Evolutionary conservation across 2,888 invertebrate species (phyloP).

Genomic region (Hoplodrina blanda): DNA sequence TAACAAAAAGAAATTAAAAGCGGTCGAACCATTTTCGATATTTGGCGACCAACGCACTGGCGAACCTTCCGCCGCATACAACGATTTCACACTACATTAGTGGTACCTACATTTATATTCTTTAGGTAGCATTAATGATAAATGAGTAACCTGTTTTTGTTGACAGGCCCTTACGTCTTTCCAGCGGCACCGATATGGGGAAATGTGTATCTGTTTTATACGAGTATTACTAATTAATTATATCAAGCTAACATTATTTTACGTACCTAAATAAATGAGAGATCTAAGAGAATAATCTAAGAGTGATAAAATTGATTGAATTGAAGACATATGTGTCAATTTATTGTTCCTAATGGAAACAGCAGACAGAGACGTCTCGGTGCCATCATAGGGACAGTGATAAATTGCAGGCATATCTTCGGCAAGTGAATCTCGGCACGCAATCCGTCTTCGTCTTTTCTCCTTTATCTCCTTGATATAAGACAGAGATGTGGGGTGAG

Average conservation of each 20-base stretch:
- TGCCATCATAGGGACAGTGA: conserved; percentile 62
- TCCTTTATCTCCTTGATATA: conserved; percentile 30
- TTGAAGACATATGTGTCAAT: conserved; percentile 16
- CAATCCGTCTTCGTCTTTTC: conserved; percentile 66
- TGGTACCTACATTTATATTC: background rate
- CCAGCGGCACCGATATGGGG: too few species aligned
- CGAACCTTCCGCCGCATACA: too few species aligned
- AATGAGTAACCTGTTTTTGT: background rate
- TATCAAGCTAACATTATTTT: background rate
- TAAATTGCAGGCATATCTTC: conserved; percentile 57
- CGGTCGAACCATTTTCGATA: too few species aligned
- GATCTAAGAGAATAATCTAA: background rate
- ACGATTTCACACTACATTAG: conserved; percentile 8
- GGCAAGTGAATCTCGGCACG: conserved; percentile 60
- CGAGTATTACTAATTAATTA: background rate
- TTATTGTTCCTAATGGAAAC: conserved; percentile 33
- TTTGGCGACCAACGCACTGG: too few species aligned
- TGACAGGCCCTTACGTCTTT: background rate
- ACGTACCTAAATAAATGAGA: background rate
- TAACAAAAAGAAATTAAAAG: too few species aligned
- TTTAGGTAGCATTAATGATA: background rate
- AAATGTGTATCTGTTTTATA: too few species aligned
- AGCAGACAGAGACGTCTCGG: conserved; percentile 31
- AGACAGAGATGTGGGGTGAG: conserved; percentile 39
- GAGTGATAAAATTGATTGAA: conserved; percentile 11